Evolutionary conservation across 1,140 invertebrate genomes (phyloP), one percentile per base, ranked within the genome.

Genomic region (Halesus radiatus): DNA sequence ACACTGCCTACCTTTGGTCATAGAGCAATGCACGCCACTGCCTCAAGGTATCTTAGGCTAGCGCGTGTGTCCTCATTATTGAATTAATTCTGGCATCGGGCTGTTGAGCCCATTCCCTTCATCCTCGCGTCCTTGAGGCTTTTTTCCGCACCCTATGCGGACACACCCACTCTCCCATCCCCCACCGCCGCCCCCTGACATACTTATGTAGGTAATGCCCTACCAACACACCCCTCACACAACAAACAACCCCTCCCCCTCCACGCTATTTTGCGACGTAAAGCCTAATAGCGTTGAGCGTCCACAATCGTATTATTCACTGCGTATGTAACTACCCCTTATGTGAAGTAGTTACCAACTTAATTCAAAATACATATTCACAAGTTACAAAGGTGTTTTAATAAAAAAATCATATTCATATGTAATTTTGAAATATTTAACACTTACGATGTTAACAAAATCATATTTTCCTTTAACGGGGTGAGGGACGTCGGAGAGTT

Each of bases 31-130:
- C n/a, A n/a, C n/a, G n/a, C n/a, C n/a, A n/a, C n/a, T 32, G 7
- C 32, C 32, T 32, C 32, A 7, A 3, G 32, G 8, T 45, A 45
- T 45, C 37, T 45, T 5, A 23, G 45, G 64, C 13, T 68, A 29
- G n/a, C 64, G n/a, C 64, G 64, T 68, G 64, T 68, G 64, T 68
- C 37, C 64, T 37, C 64, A 68, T 37, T 37, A n/a, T 68, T 18
- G 8, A 16, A 18, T 68, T 20, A 16, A 1, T 10, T 18, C n/a
- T 60, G 8, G 37, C 10, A 18, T 15, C 7, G 0, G 23, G 64
- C 20, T n/a, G 37, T 68, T 45, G 64, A 68, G 64, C 29, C 23
- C 64, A 37, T 26, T 68, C 20, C 20, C 56, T 60, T 68, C 29
- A 32, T 4, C 64, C 32, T 29, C 16, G 29, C 32, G 26, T 45